Base-by-base conservation (phyloP, 2,113 vertebrate genomes). In the Anhinga rufa region DNA sequence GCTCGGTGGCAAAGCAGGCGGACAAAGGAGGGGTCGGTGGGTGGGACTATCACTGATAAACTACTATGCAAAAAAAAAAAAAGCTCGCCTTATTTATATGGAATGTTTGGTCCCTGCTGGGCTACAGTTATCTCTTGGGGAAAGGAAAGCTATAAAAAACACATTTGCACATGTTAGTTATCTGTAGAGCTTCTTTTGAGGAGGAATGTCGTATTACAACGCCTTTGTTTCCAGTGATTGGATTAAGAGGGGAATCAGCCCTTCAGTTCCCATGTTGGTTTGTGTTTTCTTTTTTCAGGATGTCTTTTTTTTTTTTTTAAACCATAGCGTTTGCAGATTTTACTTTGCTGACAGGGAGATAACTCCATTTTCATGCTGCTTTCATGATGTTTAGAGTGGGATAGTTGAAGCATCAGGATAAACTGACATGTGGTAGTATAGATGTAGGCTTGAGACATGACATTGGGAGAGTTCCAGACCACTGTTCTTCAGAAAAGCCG, bases 31-130 rank as follows among this genome's bases (percentile, higher is more conserved):
- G 96, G 96, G 66, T 90, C 92, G 5, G 70, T 92, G 93, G 95
- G 96, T 95, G 87, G 96, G 97, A 93, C 70, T 92, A 74, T 97
- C 97, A 95, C 96, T 96, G 98, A 98, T 85, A 95, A 97, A 97
- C 91, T 97, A 97, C 98, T 98, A 98, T 98, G 98, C 98, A 98
- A 98, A 98, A 98, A 94, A 76, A 88, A 65, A 71, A 96, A 95
- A 95, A 92, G 97, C 97, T 98, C 87, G 98, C 98, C 98, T 98
- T 98, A 98, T 98, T 97, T 94, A 69, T 85, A 44, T 44, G 95
- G 96, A 95, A 96, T 96, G 94, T 88, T 86, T 86, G 92, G 92
- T 95, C 94, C 71, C 90, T 93, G 96, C 95, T 83, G 85, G 95
- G 80, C 88, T 94, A 22, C 25, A 76, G 81, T 69, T 90, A 57